phyloP scores from a whole-genome alignment of 2,797 vertebrate genomes.

The Labeo calbasu region DNA sequence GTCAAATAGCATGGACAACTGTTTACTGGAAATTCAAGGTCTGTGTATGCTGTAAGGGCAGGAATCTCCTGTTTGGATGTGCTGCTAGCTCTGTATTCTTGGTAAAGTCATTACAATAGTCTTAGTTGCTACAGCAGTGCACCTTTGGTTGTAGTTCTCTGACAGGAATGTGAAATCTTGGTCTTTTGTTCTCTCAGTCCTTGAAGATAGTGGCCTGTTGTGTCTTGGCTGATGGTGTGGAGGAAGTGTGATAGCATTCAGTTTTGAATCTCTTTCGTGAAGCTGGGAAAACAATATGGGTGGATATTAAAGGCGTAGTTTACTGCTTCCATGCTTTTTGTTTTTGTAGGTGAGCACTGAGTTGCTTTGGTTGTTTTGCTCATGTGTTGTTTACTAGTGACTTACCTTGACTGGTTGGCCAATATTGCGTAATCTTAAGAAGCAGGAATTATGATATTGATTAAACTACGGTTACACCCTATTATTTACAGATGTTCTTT shows the following conservation, averaged over 20 bases:
- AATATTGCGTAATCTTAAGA: not conserved
- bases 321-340: not conserved
- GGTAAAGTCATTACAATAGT: constrained; percentile 67
- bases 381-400: not conserved
- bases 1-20: not conserved
- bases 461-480: not conserved
- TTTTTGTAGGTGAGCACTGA: not conserved
- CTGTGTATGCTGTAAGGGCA: constrained; percentile 49
- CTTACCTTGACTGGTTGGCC: not conserved
- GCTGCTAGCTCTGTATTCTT: constrained; percentile 59
- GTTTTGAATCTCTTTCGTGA: constrained; percentile 55
- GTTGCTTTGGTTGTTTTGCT: constrained; percentile 2
- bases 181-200: constrained; percentile 69
- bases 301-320: constrained; percentile 53
- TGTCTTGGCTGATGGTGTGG: constrained; percentile 69
- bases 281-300: constrained; percentile 41
- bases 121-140: constrained; percentile 21
- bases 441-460: not conserved
- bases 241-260: constrained; percentile 72
- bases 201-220: constrained; percentile 72
- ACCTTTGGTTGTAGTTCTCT: constrained; percentile 67
- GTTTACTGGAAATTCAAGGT: constrained; percentile 23
- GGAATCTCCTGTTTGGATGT: constrained; percentile 52
- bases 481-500: not conserved
- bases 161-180: constrained; percentile 73